Conservation (phyloP, 2,888 invertebrate species). For the Ophion costatus region DNA sequence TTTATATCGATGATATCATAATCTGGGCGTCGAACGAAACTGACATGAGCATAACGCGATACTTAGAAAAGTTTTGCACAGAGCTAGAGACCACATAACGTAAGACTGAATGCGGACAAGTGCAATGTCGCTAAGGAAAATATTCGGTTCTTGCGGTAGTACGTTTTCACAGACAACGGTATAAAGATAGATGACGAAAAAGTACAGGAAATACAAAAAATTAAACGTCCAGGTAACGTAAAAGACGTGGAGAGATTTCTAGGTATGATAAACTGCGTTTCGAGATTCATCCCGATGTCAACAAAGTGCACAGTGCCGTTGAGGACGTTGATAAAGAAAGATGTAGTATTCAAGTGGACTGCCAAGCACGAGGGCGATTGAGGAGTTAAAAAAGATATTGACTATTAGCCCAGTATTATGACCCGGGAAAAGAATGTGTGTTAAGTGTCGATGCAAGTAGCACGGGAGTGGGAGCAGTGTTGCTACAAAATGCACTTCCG, state of each 20-base stretch:
- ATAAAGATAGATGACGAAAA: slow-evolving; percentile 41
- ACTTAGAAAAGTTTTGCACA: slow-evolving; percentile 43
- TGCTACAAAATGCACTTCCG: slow-evolving; percentile 62
- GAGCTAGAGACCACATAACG: slow-evolving; percentile 36
- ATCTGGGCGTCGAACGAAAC: slow-evolving; percentile 33
- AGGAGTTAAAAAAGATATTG: too few relatives aligned
- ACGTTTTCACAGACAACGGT: slow-evolving; percentile 38
- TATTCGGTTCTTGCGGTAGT: slow-evolving; percentile 54
- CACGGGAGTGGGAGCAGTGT: slow-evolving; percentile 62
- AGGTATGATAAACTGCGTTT: slow-evolving; percentile 42
- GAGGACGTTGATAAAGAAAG: too few relatives aligned
- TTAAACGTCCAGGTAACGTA: slow-evolving; percentile 1
- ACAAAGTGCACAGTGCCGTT: slow-evolving; percentile 39
- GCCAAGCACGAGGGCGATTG: slow-evolving; percentile 36
- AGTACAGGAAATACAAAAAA: slow-evolving; percentile 26
- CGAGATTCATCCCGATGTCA: slow-evolving; percentile 54
- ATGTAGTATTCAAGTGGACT: slow-evolving; percentile 57
- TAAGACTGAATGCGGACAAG: slow-evolving; percentile 61
- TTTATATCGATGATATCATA: slow-evolving; percentile 67
- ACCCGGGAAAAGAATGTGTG: slow-evolving; percentile 51
- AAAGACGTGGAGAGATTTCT: slow-evolving; percentile 1
- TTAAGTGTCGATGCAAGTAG: slow-evolving; percentile 67
- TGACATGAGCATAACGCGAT: slow-evolving; percentile 23
- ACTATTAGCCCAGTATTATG: slow-evolving; percentile 58
- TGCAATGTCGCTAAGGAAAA: slow-evolving; percentile 38